A percentile compares a stretch with the other conserved stretches of the same genome.
Evolutionary conservation across 2,888 invertebrate species (phyloP).

Genomic region (Pseudanteris insignis): DNA sequence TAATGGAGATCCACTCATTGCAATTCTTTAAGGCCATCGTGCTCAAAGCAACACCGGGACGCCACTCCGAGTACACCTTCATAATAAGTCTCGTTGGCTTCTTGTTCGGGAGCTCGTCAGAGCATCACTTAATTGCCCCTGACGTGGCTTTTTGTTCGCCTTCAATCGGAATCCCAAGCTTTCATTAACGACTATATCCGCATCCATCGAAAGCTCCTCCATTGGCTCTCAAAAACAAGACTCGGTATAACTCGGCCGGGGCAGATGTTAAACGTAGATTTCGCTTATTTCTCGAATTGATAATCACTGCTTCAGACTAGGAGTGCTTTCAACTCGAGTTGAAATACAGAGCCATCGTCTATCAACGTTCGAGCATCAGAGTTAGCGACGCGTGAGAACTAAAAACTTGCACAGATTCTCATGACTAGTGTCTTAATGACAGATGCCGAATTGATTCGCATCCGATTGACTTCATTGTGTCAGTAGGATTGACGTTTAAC

Average conservation of each 20-base stretch:
- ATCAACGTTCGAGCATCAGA: no score
- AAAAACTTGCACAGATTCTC: no score
- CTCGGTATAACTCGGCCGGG: slow-evolving; percentile 18
- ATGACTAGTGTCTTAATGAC: no score
- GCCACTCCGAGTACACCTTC: not conserved
- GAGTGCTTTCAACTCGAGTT: no score
- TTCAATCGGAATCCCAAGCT: slow-evolving; percentile 24
- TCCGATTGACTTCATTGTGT: no score
- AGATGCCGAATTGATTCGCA: no score
- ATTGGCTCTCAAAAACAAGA: slow-evolving; percentile 13
- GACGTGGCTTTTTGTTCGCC: slow-evolving; percentile 12
- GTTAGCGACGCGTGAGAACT: no score
- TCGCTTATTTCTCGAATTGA: slow-evolving; percentile 6
- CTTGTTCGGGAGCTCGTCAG: slow-evolving; percentile 12
- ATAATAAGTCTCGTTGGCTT: slow-evolving; percentile 17
- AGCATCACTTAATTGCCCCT: slow-evolving; percentile 8
- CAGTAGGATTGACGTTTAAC: no score
- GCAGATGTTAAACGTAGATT: slow-evolving; percentile 12
- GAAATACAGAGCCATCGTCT: no score
- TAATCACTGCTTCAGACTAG: not conserved
- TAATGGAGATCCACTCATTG: no score
- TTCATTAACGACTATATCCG: slow-evolving; percentile 19
- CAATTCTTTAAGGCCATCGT: no score
- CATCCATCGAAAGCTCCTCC: slow-evolving; percentile 15
- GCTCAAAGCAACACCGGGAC: slow-evolving; percentile 3